Conservation (phyloP, 1,140 invertebrate genomes). For the Bombus vancouverensis region DNA sequence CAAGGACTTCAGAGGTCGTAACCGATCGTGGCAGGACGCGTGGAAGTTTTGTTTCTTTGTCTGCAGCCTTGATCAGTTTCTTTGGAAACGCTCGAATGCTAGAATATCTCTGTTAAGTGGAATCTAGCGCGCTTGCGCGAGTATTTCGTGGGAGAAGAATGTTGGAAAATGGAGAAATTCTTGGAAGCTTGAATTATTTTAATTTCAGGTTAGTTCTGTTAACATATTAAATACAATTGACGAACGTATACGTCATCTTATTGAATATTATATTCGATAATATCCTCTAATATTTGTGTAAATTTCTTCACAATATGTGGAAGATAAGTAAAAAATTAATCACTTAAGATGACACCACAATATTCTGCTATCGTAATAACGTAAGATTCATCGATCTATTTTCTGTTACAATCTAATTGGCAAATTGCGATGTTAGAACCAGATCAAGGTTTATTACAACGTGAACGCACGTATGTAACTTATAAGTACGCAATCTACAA, state of each 20-base stretch:
- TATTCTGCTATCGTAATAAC: too few species aligned
- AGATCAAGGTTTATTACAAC: not conserved
- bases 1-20: slow-evolving; percentile 1
- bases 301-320: too few species aligned
- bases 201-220: not conserved
- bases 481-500: not conserved
- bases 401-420: not conserved
- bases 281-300: too few species aligned
- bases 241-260: not conserved
- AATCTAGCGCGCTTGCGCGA: not conserved
- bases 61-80: slow-evolving; percentile 16
- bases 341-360: too few species aligned
- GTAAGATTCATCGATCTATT: not conserved
- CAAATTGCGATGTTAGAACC: not conserved
- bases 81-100: not conserved
- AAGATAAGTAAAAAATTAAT: too few species aligned
- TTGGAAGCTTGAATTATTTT: not conserved
- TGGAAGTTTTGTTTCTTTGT: not conserved
- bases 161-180: not conserved
- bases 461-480: not conserved
- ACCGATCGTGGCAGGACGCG: not conserved
- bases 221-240: not conserved
- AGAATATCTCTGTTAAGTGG: slow-evolving; percentile 14
- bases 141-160: not conserved
- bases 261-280: not conserved